These are phyloP conservation scores for Apodemus speciosus DNA, from an alignment of 2,113 vertebrate genomes.

Conservation along the genomic window DNA sequence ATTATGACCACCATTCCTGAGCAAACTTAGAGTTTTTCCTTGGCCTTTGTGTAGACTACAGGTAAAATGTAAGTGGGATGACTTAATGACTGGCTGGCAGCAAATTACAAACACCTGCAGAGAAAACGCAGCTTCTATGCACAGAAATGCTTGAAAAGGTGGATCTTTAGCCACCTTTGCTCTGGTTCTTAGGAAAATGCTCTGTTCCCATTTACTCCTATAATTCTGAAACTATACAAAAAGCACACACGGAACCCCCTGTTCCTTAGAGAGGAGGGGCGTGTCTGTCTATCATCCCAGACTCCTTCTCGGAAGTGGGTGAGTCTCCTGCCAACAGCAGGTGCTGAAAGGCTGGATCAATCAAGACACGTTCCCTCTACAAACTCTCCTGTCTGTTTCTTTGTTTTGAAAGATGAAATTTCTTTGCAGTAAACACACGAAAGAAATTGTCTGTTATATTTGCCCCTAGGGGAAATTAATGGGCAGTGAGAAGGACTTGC, in stretches of 20 bases:
- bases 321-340: neutral
- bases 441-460: neutral
- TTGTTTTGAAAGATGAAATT: neutral
- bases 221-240: neutral
- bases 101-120: slow-evolving; percentile 43
- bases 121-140: neutral
- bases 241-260: neutral
- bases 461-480: neutral
- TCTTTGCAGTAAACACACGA: neutral
- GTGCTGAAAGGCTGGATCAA: neutral
- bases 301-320: neutral
- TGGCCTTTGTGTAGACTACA: slow-evolving; percentile 11
- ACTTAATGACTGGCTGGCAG: slow-evolving; percentile 45
- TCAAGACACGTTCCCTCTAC: neutral
- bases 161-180: neutral
- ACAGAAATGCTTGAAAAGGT: neutral
- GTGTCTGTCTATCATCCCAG: neutral
- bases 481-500: neutral
- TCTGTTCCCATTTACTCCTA: neutral
- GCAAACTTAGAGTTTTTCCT: slow-evolving; percentile 22
- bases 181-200: neutral
- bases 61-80: slow-evolving; percentile 56
- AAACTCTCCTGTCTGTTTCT: neutral
- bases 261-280: neutral
- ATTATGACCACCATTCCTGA: neutral